Percentiles rank a stretch among this genome's conserved stretches.
Conservation (phyloP, 2,888 invertebrate species). For the Schizaphis graminum region DNA sequence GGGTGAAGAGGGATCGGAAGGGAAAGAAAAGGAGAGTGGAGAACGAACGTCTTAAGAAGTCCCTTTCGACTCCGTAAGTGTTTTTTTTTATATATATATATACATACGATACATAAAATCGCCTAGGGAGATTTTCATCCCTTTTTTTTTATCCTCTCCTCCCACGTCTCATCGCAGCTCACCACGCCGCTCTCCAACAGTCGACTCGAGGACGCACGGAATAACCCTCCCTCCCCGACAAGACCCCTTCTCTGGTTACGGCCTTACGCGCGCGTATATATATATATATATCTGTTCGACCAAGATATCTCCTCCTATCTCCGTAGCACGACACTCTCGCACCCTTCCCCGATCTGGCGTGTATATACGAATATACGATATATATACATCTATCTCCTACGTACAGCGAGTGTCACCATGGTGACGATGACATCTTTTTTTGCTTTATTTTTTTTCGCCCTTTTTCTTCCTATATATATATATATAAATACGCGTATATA, state of each 20-base stretch:
- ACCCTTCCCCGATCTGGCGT: background rate
- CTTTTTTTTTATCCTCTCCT: constrained; percentile 11
- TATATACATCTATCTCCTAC: constrained; percentile 10
- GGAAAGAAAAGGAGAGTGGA: constrained; percentile 22
- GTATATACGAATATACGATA: background rate
- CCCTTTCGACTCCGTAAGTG: constrained; percentile 65
- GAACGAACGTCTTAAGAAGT: constrained; percentile 61
- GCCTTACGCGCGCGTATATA: background rate
- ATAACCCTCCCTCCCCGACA: background rate
- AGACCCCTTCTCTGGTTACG: background rate
- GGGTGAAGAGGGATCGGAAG: background rate
- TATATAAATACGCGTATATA: background rate
- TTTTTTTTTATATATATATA: constrained; percentile 53
- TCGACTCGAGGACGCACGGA: background rate
- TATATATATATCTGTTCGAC: constrained; percentile 63
- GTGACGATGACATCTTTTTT: constrained; percentile 63
- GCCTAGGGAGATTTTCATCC: constrained; percentile 65
- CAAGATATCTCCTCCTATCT: constrained; percentile 63
- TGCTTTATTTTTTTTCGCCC: background rate
- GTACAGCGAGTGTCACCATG: constrained; percentile 59
- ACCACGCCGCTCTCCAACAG: background rate
- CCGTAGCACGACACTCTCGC: constrained; percentile 11
- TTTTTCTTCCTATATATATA: background rate
- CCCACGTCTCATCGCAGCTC: background rate
- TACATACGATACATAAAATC: constrained; percentile 61